Conservation (phyloP, 2,888 invertebrate genomes). For the Meta bourneti region DNA sequence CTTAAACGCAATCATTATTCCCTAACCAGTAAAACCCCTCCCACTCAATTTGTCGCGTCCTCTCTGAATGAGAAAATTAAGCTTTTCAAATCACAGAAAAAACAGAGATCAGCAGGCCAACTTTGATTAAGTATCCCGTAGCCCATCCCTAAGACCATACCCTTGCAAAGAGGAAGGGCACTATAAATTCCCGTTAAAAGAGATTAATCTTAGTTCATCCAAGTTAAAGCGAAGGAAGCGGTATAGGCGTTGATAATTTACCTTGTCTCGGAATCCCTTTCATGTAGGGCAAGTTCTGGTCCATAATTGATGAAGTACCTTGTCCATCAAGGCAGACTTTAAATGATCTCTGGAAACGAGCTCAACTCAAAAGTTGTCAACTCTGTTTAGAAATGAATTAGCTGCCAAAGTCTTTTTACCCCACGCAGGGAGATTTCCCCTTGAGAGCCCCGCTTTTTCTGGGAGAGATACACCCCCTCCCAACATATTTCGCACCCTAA, state of each 20-base stretch:
- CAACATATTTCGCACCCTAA: constrained; percentile 63
- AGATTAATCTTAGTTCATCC: constrained; percentile 70
- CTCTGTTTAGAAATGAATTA: constrained; percentile 75
- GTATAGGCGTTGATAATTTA: constrained; percentile 66
- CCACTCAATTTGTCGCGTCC: background rate
- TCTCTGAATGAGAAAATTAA: constrained; percentile 19
- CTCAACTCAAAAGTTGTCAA: constrained; percentile 69
- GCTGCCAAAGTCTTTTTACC: constrained; percentile 71
- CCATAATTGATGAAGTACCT: constrained; percentile 73
- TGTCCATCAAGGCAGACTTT: constrained; percentile 66
- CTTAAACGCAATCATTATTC: constrained; percentile 5
- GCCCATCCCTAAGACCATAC: constrained; percentile 5
- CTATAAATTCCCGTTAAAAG: constrained; percentile 46
- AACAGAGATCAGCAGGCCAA: constrained; percentile 19
- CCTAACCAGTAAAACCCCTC: background rate
- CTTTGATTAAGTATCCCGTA: constrained; percentile 47
- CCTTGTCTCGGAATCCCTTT: constrained; percentile 42
- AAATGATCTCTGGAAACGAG: constrained; percentile 59
- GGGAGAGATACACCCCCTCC: constrained; percentile 41
- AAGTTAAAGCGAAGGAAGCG: constrained; percentile 42
- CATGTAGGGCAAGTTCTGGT: constrained; percentile 52
- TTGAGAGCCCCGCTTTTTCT: constrained; percentile 39
- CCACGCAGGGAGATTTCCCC: constrained; percentile 62
- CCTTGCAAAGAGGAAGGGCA: background rate
- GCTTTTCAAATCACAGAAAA: constrained; percentile 4